phyloP scores from a whole-genome alignment of 1,140 invertebrate species.

The Lycorma delicatula region DNA sequence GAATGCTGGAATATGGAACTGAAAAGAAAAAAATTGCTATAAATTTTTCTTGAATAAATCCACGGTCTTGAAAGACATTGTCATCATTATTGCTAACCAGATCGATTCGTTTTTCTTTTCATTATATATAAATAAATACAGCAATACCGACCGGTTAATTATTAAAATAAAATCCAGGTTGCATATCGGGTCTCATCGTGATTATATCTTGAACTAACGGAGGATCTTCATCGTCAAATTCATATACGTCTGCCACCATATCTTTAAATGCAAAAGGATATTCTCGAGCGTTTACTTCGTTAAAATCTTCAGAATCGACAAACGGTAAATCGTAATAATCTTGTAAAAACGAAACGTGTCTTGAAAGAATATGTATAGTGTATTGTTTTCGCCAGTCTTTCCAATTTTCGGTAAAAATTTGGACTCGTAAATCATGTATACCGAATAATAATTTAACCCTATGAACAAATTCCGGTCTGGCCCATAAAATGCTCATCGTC shows the following conservation, averaged over 20 bases:
- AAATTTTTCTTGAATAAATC: no score
- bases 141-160: no score
- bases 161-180: no score
- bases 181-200: no score
- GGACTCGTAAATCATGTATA: conserved; percentile 27
- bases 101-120: no score
- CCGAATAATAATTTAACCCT: conserved; percentile 29
- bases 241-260: background rate
- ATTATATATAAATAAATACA: no score
- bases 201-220: no score
- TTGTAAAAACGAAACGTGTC: conserved; percentile 13
- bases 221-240: no score
- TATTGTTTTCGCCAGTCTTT: conserved; percentile 24
- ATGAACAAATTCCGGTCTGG: conserved; percentile 17
- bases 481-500: conserved; percentile 16
- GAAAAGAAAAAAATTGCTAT: no score
- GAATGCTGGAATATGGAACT: no score
- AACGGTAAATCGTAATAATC: background rate
- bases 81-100: no score
- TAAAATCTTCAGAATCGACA: background rate
- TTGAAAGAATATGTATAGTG: conserved; percentile 29
- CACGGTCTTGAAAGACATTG: no score
- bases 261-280: background rate
- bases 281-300: background rate
- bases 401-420: conserved; percentile 26